phyloP scores from a whole-genome alignment of 2,797 vertebrate species.

The Coilia nasus region DNA sequence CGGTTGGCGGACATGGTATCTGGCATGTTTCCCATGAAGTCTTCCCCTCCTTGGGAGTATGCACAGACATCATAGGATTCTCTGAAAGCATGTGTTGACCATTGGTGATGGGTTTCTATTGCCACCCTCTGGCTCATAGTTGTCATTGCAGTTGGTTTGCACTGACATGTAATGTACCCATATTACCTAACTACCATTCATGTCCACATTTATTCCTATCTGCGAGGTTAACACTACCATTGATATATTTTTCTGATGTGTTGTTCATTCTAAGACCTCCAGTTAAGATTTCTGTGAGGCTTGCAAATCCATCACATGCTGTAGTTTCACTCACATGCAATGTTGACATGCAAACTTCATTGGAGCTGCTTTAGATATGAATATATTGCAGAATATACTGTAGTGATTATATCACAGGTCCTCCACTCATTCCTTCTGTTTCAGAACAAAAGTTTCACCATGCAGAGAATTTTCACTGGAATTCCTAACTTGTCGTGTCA shows the following conservation, averaged over 20 bases:
- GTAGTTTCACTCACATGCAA: neutral
- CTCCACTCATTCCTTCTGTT: neutral
- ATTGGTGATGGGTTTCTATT: constrained; percentile 33
- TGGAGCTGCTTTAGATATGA: neutral
- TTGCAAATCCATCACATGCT: neutral
- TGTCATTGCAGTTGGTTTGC: constrained; percentile 26
- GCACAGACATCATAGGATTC: neutral
- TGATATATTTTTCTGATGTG: neutral
- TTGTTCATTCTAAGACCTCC: neutral
- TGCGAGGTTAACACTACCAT: neutral
- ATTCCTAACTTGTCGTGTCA: no score
- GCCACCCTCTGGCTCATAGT: constrained; percentile 56
- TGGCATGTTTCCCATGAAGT: neutral
- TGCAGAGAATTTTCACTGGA: no score
- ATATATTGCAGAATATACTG: no score
- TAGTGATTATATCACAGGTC: neutral
- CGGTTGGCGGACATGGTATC: neutral
- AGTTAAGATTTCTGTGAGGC: neutral
- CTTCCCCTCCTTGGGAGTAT: neutral
- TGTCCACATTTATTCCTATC: neutral
- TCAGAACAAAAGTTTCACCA: no score
- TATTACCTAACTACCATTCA: neutral
- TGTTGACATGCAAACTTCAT: neutral
- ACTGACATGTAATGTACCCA: neutral
- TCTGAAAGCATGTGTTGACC: neutral